Evolutionary conservation across 2,797 vertebrate species (phyloP).

Genomic region (Acanthis flammea): DNA sequence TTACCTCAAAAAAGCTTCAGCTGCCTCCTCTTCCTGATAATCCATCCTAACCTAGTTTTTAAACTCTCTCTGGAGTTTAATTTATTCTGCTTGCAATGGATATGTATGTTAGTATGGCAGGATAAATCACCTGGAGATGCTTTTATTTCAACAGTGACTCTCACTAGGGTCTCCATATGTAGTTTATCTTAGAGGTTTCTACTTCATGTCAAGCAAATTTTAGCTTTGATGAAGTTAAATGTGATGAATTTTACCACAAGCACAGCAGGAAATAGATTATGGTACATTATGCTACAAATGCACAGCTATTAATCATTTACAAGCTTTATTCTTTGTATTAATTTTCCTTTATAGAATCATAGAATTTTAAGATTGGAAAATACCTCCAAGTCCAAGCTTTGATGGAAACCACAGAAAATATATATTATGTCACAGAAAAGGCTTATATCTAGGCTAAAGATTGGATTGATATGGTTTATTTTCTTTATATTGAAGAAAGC

Average conservation of each 20-base stretch:
- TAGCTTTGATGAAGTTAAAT: neutral
- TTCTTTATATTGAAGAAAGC: neutral
- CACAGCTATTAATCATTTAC: neutral
- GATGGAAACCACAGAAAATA: neutral
- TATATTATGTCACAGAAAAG: neutral
- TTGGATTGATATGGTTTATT: neutral
- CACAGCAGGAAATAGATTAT: neutral
- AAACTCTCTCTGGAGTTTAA: neutral
- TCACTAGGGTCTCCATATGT: neutral
- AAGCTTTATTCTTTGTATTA: neutral
- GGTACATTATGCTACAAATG: neutral
- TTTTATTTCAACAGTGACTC: neutral
- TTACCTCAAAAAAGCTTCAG: neutral
- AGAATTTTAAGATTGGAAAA: neutral
- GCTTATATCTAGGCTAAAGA: neutral
- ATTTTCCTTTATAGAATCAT: neutral
- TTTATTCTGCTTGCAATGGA: neutral
- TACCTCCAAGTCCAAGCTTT: neutral
- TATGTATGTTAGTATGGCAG: neutral
- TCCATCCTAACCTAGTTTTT: neutral
- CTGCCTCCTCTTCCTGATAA: neutral
- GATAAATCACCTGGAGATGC: neutral
- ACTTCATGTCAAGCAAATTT: neutral
- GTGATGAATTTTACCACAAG: neutral
- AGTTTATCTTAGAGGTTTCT: neutral